Evolutionary conservation across 2,888 invertebrate species (phyloP).

Genomic region (Sceliomorpha sp.): DNA sequence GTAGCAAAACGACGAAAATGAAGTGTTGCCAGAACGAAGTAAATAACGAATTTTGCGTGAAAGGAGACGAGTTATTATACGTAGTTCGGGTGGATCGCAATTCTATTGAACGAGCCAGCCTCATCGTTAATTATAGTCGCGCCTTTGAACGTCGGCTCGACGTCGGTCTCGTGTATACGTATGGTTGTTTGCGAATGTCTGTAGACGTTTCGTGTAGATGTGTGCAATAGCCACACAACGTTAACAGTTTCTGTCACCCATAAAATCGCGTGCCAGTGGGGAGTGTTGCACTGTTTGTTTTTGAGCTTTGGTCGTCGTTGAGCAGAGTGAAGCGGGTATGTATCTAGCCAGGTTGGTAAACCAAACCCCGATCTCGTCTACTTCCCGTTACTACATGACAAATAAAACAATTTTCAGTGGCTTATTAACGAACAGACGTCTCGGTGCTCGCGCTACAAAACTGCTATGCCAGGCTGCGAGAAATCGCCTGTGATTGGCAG

Average conservation of each 20-base stretch:
- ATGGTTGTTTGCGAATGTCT: not conserved
- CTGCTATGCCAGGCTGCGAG: not conserved
- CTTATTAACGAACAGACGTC: constrained; percentile 17
- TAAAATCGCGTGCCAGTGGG: constrained; percentile 22
- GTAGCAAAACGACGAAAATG: constrained; percentile 9
- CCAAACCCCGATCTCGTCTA: constrained; percentile 3
- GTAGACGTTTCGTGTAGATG: not conserved
- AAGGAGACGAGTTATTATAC: constrained; percentile 18
- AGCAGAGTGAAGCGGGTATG: not conserved
- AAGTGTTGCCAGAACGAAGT: not conserved
- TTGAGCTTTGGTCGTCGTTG: constrained; percentile 17
- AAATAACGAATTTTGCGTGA: constrained; percentile 18
- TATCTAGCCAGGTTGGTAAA: constrained; percentile 10
- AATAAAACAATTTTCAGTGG: constrained; percentile 22
- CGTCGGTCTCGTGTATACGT: constrained; percentile 7
- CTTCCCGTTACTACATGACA: constrained; percentile 2
- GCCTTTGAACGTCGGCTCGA: constrained; percentile 24
- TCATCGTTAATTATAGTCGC: constrained; percentile 30
- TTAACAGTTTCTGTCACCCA: constrained; percentile 26
- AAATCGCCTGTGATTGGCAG: not conserved
- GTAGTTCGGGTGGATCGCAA: constrained; percentile 16
- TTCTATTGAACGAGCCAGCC: constrained; percentile 21
- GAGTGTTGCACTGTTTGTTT: constrained; percentile 27
- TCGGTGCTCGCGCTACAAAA: not conserved
- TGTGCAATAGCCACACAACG: not conserved